Percentiles rank a stretch among this genome's conserved stretches.
phyloP scores from a whole-genome alignment of 1,140 invertebrate genomes.

The Megalonaias nervosa region DNA sequence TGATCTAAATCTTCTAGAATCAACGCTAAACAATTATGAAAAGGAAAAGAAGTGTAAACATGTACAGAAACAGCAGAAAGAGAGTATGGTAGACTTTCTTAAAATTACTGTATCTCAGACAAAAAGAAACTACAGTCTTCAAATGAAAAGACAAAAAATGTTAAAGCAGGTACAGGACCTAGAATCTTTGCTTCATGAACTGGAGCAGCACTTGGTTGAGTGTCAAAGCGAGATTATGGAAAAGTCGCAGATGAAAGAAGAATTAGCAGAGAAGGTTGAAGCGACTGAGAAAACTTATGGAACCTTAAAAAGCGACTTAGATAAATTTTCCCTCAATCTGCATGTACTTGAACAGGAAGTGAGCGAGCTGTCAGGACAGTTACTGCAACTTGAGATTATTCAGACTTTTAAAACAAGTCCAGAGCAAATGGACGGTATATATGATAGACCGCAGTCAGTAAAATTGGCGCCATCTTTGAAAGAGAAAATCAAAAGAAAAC shows the following conservation, averaged over 20 bases:
- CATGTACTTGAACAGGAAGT: conserved; percentile 62
- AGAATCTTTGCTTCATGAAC: conserved; percentile 51
- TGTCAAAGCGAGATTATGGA: conserved; percentile 55
- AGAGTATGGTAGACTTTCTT: conserved; percentile 67
- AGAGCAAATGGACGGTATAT: conserved; percentile 65
- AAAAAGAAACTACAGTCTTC: conserved; percentile 64
- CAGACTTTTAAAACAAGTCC: conserved; percentile 66
- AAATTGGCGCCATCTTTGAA: conserved; percentile 66
- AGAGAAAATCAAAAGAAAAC: conserved; percentile 60
- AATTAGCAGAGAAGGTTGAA: conserved; percentile 58
- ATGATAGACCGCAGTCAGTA: conserved; percentile 61
- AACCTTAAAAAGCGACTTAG: conserved; percentile 56
- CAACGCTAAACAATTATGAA: conserved; percentile 49
- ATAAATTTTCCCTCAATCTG: conserved; percentile 56
- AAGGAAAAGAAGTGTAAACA: conserved; percentile 50
- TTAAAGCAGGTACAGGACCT: conserved; percentile 61
- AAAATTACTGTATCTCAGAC: conserved; percentile 66
- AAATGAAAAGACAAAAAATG: conserved; percentile 61
- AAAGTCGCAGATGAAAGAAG: conserved; percentile 58
- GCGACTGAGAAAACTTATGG: conserved; percentile 58
- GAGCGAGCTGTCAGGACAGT: conserved; percentile 54
- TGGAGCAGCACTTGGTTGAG: conserved; percentile 59
- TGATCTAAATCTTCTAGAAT: conserved; percentile 61
- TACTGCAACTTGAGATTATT: conserved; percentile 67
- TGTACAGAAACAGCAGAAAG: conserved; percentile 63